Conservation (phyloP, 1,140 invertebrate genomes). For the Plodia interpunctella region DNA sequence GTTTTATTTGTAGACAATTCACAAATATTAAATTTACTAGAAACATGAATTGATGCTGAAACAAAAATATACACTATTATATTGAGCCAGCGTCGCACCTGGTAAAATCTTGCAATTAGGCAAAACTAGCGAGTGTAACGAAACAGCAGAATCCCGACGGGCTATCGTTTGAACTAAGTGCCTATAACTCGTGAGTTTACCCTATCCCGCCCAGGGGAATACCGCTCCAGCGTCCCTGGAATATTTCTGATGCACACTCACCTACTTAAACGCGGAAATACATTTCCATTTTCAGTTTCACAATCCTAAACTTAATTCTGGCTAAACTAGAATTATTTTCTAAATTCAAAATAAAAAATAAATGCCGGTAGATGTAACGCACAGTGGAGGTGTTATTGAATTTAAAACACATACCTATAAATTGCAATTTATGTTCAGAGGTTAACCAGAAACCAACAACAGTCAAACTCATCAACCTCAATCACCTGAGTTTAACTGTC, state of each 20-base stretch:
- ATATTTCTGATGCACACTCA: constrained; percentile 49
- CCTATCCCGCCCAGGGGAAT: constrained; percentile 50
- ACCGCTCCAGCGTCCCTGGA: constrained; percentile 44
- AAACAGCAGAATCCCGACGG: constrained; percentile 48
- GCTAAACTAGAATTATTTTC: not conserved
- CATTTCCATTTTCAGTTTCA: constrained; percentile 2
- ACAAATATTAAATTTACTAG: too few relatives aligned
- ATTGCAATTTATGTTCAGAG: too few relatives aligned
- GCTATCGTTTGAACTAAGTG: constrained; percentile 70
- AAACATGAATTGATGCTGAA: too few relatives aligned
- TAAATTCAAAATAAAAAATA: too few relatives aligned
- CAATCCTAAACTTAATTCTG: constrained; percentile 6
- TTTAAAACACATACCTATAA: too few relatives aligned
- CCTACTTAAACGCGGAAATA: not conserved
- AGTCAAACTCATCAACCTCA: too few relatives aligned
- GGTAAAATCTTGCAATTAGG: constrained; percentile 38
- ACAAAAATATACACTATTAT: too few relatives aligned
- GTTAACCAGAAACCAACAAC: too few relatives aligned
- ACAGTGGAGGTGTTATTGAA: too few relatives aligned
- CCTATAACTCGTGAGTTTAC: constrained; percentile 69
- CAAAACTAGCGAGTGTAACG: constrained; percentile 42
- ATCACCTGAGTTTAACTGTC: too few relatives aligned
- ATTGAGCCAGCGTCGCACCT: constrained; percentile 22
- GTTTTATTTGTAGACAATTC: too few relatives aligned
- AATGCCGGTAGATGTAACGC: too few relatives aligned